These are phyloP conservation scores for Hippopotamyrus pictus DNA, from an alignment of 2,797 vertebrate genomes.

Conservation along the genomic window DNA sequence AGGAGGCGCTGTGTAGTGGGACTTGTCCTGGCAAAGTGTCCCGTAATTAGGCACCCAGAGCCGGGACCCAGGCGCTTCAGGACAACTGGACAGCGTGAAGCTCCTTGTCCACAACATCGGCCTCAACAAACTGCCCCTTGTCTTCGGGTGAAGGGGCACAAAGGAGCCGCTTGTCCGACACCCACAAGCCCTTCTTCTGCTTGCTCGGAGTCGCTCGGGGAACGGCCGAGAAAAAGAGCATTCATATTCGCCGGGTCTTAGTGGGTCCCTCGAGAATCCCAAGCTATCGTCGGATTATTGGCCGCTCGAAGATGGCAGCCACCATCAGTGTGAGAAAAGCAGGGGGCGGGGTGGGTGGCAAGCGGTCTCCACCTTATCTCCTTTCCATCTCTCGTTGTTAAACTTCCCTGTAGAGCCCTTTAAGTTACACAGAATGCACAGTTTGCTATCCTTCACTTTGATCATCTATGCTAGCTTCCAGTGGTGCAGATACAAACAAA, in stretches of 20 bases:
- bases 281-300: not conserved
- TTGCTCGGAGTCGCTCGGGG: not conserved
- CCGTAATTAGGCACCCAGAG: not conserved
- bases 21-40: not conserved
- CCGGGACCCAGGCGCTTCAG: not conserved
- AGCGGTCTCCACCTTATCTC: not conserved
- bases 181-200: constrained; percentile 2
- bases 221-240: not conserved
- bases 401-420: not conserved
- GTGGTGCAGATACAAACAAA: not conserved
- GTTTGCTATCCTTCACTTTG: not conserved
- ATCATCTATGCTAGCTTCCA: not conserved
- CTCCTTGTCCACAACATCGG: not conserved
- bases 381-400: not conserved
- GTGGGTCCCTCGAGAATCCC: not conserved
- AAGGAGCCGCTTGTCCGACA: not conserved
- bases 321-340: too few relatives aligned
- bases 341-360: too few relatives aligned
- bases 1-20: not conserved
- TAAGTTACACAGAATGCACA: not conserved
- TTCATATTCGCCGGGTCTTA: not conserved
- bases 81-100: not conserved
- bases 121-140: constrained; percentile 5
- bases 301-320: not conserved
- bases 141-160: not conserved